These are phyloP conservation scores for Rambutsinella grinnellia DNA, from an alignment of 2,888 invertebrate genomes.

Conservation along the genomic window DNA sequence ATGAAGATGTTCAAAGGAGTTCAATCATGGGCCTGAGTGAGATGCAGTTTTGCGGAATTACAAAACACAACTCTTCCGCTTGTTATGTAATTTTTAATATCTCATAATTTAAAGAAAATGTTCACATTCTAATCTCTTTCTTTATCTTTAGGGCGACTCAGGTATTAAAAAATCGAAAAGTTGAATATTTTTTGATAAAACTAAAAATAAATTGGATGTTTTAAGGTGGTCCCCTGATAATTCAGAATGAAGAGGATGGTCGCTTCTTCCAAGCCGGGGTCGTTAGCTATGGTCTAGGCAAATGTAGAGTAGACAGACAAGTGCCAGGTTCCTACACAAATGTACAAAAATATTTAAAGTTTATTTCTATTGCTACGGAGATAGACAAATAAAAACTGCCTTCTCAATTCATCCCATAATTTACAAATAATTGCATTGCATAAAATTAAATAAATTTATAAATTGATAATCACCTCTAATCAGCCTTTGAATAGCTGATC, in stretches of 20 bases:
- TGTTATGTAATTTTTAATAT: slow-evolving; percentile 60
- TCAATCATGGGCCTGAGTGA: slow-evolving; percentile 55
- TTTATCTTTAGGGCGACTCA: slow-evolving; percentile 47
- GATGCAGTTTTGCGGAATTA: slow-evolving; percentile 60
- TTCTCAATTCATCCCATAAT: too few relatives aligned
- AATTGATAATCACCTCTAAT: too few relatives aligned
- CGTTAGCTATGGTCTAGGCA: slow-evolving; percentile 63
- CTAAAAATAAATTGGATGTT: background rate
- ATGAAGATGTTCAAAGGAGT: slow-evolving; percentile 28
- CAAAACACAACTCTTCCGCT: slow-evolving; percentile 54
- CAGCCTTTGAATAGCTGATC: too few relatives aligned
- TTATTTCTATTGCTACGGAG: slow-evolving; percentile 61
- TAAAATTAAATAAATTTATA: too few relatives aligned
- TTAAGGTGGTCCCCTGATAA: slow-evolving; percentile 57
- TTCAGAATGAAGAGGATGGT: slow-evolving; percentile 61
- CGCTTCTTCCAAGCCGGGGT: slow-evolving; percentile 60
- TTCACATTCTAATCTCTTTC: background rate
- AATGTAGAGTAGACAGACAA: slow-evolving; percentile 56
- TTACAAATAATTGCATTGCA: too few relatives aligned
- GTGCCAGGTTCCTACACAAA: slow-evolving; percentile 62
- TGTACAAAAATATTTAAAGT: slow-evolving; percentile 60
- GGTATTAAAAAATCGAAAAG: too few relatives aligned
- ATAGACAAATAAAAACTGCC: too few relatives aligned
- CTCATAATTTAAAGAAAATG: too few relatives aligned
- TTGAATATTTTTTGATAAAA: background rate